These are phyloP conservation scores for Sturnus vulgaris DNA, from an alignment of 2,113 vertebrate genomes.

Conservation along the genomic window DNA sequence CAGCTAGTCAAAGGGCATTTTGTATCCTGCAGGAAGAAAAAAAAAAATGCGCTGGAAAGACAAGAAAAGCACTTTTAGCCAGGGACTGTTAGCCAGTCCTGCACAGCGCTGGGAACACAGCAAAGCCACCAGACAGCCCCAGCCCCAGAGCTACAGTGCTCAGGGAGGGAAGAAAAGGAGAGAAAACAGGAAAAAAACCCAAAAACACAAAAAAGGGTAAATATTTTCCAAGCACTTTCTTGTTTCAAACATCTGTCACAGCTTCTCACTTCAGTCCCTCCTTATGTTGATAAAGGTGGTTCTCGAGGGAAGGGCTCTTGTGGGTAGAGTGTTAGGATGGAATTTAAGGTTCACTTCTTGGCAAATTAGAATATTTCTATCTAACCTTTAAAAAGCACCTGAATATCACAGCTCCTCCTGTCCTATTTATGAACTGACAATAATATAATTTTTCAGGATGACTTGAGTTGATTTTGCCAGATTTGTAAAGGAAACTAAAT, in stretches of 20 bases:
- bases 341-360: not conserved
- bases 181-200: not conserved
- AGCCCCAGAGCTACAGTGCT: accelerated
- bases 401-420: not conserved
- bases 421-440: not conserved
- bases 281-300: not conserved
- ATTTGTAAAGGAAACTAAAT: not conserved
- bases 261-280: not conserved
- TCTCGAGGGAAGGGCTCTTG: not conserved
- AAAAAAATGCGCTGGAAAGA: not conserved
- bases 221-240: not conserved
- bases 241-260: not conserved
- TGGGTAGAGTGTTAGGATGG: not conserved
- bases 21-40: not conserved
- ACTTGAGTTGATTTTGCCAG: not conserved
- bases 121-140: not conserved
- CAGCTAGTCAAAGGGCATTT: not conserved
- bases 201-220: not conserved
- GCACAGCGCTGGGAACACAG: accelerated
- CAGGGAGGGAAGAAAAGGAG: not conserved
- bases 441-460: not conserved
- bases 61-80: not conserved
- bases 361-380: not conserved
- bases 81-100: too few species aligned
- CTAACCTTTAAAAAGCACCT: not conserved